Evolutionary conservation across 2,113 vertebrate species (phyloP), one percentile per base, ranked within the genome.

Genomic region (Syngnathus scovelli): DNA sequence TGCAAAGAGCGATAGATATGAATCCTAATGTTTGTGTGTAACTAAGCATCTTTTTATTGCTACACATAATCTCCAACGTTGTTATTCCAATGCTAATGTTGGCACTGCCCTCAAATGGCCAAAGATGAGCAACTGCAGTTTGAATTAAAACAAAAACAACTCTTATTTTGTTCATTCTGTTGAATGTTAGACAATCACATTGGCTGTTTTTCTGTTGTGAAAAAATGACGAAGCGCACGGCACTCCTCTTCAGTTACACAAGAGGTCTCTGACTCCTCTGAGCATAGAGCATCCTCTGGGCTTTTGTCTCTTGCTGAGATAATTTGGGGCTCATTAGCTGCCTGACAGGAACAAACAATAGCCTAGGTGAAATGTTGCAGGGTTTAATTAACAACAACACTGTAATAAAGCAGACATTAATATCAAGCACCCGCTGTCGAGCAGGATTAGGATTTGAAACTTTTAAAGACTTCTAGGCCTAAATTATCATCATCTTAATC

Each of bases 331-430:
- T 86, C 83, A 85, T 86, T 88, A 86, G 75, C 70, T 76, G 66
- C 83, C 75, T 86, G 72, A 71, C 62, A 77, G 78, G 72, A 81
- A 77, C 76, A 84, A 86, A 84, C 81, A 83, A 83, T 80, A 77
- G 80, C 67, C 59, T 71, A 68, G 78, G 74, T 80, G 76, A 83
- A 82, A 78, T 80, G 77, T 85, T 78, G 77, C 76, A 72, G 71
- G 69, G 72, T 83, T 83, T 85, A 85, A 87, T 87, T 85, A 85
- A 78, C 77, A 84, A 82, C 80, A 82, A 33, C 75, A 38, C 64
- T 46, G 64, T 69, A 69, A 54, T 75, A 78, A 66, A 68, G 70
- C 70, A 76, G 72, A 82, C 78, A 77, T 85, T 85, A 83, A 88
- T 75, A 79, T 80, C 69, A 79, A 59, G 33, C 36, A 21, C 61